phyloP scores from a whole-genome alignment of 23 tunicate species.

The Styela plicata region DNA sequence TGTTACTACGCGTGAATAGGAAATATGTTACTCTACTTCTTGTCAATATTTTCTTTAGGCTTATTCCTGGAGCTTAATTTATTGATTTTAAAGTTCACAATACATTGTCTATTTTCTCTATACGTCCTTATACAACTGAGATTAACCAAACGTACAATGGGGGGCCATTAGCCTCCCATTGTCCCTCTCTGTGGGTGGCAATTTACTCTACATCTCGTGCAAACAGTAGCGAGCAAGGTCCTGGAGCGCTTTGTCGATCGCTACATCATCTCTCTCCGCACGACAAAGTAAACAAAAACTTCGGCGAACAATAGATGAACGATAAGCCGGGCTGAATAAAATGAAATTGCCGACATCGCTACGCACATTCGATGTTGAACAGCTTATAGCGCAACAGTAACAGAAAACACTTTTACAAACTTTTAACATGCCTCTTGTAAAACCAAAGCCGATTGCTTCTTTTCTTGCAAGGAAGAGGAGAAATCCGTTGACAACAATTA shows the following conservation, averaged over 20 bases:
- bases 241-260: not conserved
- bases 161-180: not conserved
- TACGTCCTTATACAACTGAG: not conserved
- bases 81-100: not conserved
- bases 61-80: not conserved
- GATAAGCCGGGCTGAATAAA: not conserved
- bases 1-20: not conserved
- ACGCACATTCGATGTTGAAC: not conserved
- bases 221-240: not conserved
- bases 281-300: not conserved
- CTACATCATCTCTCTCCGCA: not conserved
- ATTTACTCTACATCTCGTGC: not conserved
- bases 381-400: not conserved
- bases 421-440: constrained; percentile 9
- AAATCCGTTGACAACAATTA: not conserved
- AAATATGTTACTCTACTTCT: not conserved
- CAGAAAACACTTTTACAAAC: too few species aligned
- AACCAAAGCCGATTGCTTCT: constrained; percentile 9
- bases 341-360: not conserved
- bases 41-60: not conserved
- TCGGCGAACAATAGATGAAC: not conserved
- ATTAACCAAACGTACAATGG: not conserved
- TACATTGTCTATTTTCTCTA: not conserved
- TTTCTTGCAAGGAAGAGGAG: constrained; percentile 2
- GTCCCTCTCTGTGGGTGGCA: not conserved